Conservation (phyloP, 2,888 invertebrate genomes). For the Coenonympha glycerion region DNA sequence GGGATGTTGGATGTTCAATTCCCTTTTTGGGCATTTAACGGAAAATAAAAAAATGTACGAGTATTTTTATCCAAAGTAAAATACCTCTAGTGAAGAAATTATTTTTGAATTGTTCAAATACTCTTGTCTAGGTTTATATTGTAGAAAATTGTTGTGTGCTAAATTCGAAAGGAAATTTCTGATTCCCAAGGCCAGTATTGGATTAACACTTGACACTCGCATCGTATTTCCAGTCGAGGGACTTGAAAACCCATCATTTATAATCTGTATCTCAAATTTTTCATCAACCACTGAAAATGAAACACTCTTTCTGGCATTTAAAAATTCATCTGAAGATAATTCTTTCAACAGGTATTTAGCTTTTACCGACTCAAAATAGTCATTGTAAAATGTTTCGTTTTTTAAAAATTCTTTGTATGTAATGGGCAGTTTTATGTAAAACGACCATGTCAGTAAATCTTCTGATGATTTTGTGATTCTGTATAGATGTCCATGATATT, state of each 20-base stretch:
- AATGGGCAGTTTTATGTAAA: slow-evolving; percentile 48
- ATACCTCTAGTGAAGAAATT: neutral
- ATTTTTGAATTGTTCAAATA: slow-evolving; percentile 36
- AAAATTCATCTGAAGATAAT: slow-evolving; percentile 44
- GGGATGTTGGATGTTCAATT: neutral
- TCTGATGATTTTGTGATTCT: slow-evolving; percentile 33
- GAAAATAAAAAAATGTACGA: neutral
- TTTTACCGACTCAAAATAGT: slow-evolving; percentile 36
- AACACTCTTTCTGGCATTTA: slow-evolving; percentile 39
- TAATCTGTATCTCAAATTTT: slow-evolving; percentile 40
- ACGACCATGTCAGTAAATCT: slow-evolving; percentile 31
- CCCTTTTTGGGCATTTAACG: neutral
- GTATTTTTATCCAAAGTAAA: neutral
- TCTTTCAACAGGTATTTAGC: slow-evolving; percentile 36
- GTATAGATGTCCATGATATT: slow-evolving; percentile 40
- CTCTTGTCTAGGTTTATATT: slow-evolving; percentile 30
- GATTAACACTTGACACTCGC: slow-evolving; percentile 42
- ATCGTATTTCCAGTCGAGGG: slow-evolving; percentile 32
- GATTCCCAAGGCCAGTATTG: slow-evolving; percentile 40
- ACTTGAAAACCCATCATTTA: slow-evolving; percentile 45
- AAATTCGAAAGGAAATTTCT: slow-evolving; percentile 51
- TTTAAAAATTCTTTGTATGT: slow-evolving; percentile 40
- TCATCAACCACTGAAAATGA: slow-evolving; percentile 39
- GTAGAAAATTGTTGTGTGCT: slow-evolving; percentile 37
- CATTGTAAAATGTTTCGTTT: slow-evolving; percentile 30